Percentiles rank a stretch among this genome's conserved stretches.
Conservation (phyloP, 1,140 invertebrate species). For the Drosophila simulans region DNA sequence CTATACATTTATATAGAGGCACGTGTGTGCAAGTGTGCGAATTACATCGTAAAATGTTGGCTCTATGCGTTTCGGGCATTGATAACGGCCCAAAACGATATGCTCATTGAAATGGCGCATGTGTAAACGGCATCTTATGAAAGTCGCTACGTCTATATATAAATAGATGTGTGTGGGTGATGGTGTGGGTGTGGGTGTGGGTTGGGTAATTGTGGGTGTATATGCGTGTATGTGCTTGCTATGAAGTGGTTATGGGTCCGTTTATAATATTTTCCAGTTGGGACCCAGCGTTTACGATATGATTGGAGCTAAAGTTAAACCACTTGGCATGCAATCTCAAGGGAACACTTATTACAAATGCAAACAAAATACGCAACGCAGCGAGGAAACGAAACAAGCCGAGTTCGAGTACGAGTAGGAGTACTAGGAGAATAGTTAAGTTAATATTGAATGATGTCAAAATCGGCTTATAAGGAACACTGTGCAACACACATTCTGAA, state of each 20-base stretch:
- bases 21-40: constrained; percentile 54
- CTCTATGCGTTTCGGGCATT: constrained; percentile 74
- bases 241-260: constrained; percentile 73
- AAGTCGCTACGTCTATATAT: constrained; percentile 21
- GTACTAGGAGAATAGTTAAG: constrained; percentile 21
- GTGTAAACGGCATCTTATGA: constrained; percentile 74
- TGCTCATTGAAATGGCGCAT: constrained; percentile 67
- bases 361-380: constrained; percentile 41
- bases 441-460: background rate
- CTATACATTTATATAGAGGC: constrained; percentile 3
- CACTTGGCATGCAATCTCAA: constrained; percentile 43
- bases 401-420: constrained; percentile 11
- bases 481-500: constrained; percentile 36
- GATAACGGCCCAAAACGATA: constrained; percentile 69
- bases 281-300: constrained; percentile 41
- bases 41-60: constrained; percentile 78
- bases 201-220: constrained; percentile 31
- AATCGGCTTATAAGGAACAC: constrained; percentile 34
- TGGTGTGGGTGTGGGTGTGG: constrained; percentile 7
- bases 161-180: background rate
- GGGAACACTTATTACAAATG: constrained; percentile 41
- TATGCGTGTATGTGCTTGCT: constrained; percentile 24
- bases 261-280: constrained; percentile 62
- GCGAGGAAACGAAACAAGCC: constrained; percentile 28
- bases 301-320: constrained; percentile 38